Evolutionary conservation across 2,113 vertebrate species (phyloP), one percentile per base, ranked within the genome.

Genomic region (Bucco capensis): DNA sequence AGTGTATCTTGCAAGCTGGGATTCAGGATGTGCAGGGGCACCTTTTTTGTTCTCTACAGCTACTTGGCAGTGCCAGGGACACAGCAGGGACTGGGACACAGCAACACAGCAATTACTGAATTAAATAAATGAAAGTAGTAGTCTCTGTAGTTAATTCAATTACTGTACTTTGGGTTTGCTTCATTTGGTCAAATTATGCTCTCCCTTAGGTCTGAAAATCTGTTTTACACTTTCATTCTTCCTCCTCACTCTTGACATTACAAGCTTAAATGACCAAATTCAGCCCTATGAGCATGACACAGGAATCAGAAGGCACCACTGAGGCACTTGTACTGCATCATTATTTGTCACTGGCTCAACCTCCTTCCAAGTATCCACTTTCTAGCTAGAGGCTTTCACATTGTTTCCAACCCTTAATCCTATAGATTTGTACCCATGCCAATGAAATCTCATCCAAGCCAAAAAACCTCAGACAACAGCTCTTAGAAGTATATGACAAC

Each of bases 131-230:
- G 57, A 51, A 90, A 89, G 46, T 85, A 75, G 81, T 73, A 65
- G 62, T 71, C 37, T 79, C 62, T 70, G 54, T 24, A 57, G 78
- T 62, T 87, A 93, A 93, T 72, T 89, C 49, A 90, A 78, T 90
- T 75, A 79, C 50, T 57, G 46, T 67, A 87, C 64, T 89, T 79
- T 69, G 78, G 57, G 28, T 89, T 89, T 89, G 71, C 66, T 94
- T 90, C 77, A 82, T 81, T 74, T 82, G 61, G 74, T 75, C 74
- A 92, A 87, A 87, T 92, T 91, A 92, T 61, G 50, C 22, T 71
- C 81, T 92, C 71, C 62, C 71, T 90, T 86, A 83, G 72, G 70
- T 64, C 84, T 89, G 73, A 37, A 84, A 83, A 90, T 84, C 65
- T 64, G 49, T 58, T 90, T 88, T 82, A 88, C 19, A 69, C 22